Evolutionary conservation across 2,113 vertebrate genomes (phyloP).

Genomic region (Rhegmatorhina hoffmannsi): DNA sequence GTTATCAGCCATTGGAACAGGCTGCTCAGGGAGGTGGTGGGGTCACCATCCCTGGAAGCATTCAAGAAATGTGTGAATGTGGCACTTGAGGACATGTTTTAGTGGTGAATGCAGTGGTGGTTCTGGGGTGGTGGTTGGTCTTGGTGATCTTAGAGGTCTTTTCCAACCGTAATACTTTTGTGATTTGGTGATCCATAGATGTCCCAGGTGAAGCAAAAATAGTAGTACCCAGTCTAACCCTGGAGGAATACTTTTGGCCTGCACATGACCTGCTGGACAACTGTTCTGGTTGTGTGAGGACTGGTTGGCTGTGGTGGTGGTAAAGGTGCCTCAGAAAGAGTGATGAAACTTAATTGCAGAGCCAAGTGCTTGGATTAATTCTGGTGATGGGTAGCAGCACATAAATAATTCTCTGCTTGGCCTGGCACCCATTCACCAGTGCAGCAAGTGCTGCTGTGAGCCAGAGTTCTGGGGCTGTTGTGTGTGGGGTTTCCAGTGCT

Average conservation of each 20-base stretch:
- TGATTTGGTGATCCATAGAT: neutral
- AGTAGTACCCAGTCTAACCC: neutral
- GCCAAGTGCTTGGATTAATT: neutral
- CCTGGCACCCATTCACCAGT: neutral
- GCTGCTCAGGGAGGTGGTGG: neutral
- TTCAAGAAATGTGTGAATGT: neutral
- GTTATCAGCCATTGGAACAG: neutral
- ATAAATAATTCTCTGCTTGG: neutral
- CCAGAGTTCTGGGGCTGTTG: neutral
- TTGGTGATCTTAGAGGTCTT: neutral
- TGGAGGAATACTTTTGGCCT: neutral
- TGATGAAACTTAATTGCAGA: neutral
- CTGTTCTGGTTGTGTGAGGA: neutral
- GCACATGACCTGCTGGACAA: neutral
- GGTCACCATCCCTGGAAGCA: neutral
- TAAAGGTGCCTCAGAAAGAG: neutral
- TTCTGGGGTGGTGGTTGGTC: neutral
- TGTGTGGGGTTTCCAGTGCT: neutral
- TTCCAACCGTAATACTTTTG: neutral
- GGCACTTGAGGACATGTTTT: neutral
- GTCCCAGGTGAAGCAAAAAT: neutral
- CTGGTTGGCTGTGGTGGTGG: neutral
- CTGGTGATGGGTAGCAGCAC: neutral
- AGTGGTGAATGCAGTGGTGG: neutral
- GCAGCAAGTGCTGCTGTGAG: neutral